Evolutionary conservation across 2,113 vertebrate species (phyloP).

Genomic region (Oxyura jamaicensis): DNA sequence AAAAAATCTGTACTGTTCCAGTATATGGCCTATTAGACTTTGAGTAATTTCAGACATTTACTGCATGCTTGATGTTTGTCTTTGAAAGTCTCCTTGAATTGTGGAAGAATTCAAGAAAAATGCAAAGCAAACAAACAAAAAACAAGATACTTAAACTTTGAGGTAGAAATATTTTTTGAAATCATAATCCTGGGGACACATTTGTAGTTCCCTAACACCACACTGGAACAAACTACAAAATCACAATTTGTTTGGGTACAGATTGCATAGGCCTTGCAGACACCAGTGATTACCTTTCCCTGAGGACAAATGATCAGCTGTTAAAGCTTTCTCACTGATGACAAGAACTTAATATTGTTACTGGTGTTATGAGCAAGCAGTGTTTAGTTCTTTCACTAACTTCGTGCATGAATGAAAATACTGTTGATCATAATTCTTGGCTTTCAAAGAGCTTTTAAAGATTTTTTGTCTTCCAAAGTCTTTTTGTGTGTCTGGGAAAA

Average conservation of each 20-base stretch:
- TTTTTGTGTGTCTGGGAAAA: neutral
- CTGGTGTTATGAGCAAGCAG: rapidly evolving
- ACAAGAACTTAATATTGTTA: neutral
- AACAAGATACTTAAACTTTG: neutral
- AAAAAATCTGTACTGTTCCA: neutral
- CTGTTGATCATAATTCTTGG: rapidly evolving
- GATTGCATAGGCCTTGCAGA: neutral
- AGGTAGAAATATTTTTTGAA: neutral
- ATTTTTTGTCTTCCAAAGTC: neutral
- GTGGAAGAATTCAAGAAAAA: neutral
- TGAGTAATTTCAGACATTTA: neutral
- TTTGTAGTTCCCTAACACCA: neutral
- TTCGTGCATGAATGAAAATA: neutral
- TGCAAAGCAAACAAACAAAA: neutral
- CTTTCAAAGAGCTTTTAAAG: neutral
- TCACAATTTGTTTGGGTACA: neutral
- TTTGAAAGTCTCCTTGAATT: neutral
- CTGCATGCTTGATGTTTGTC: neutral
- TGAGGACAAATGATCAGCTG: neutral
- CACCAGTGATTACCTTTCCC: neutral
- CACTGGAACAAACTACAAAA: neutral
- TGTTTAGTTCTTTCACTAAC: neutral
- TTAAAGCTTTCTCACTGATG: neutral
- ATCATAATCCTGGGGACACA: neutral
- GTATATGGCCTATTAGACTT: neutral